Percentiles rank a stretch among this genome's conserved stretches.
Conservation (phyloP, 2,888 invertebrate genomes). For the Tipula helvola region DNA sequence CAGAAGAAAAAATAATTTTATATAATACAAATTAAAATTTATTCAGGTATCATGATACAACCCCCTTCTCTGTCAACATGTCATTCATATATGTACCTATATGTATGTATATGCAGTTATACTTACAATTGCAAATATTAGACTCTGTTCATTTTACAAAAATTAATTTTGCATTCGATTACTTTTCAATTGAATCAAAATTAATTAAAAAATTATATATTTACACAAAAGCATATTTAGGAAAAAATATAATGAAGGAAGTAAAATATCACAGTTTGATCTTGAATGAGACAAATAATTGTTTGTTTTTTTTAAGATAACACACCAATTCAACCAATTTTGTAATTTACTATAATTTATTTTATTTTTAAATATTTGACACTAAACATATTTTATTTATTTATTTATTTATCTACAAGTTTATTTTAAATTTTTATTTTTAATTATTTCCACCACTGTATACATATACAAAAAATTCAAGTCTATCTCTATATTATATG, state of each 20-base stretch:
- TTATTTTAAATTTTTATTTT: not conserved
- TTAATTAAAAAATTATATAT: not conserved
- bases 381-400: not conserved
- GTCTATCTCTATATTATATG: not conserved
- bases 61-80: not conserved
- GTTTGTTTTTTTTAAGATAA: not conserved
- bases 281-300: not conserved
- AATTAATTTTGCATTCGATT: not conserved
- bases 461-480: not conserved
- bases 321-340: not conserved
- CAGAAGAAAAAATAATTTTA: not conserved
- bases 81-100: not conserved
- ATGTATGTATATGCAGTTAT: not conserved
- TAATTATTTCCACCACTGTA: not conserved
- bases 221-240: not conserved
- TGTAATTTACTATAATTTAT: not conserved
- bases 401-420: not conserved
- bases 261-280: slow-evolving; percentile 4
- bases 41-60: not conserved
- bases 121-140: not conserved
- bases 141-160: not conserved
- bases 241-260: not conserved
- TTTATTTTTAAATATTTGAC: not conserved
- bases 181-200: not conserved
- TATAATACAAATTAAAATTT: not conserved